Evolutionary conservation across 1,140 invertebrate species (phyloP).

Genomic region (Drosophila kurseongensis): DNA sequence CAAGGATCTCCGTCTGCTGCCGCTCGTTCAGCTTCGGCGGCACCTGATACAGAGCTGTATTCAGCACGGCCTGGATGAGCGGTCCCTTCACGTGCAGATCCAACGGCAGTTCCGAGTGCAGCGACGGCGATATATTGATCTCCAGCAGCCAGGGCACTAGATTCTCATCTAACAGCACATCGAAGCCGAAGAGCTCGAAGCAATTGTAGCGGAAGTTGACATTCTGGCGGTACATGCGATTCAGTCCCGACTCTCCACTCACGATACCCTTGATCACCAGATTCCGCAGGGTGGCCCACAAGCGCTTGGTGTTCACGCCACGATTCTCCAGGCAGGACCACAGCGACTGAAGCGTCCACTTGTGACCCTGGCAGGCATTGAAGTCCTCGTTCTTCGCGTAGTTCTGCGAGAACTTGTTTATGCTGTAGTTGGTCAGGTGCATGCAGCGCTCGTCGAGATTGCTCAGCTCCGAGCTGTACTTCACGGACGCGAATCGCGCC

Average conservation of each 20-base stretch:
- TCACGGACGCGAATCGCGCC: slow-evolving; percentile 96
- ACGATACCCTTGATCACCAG: slow-evolving; percentile 94
- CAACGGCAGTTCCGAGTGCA: slow-evolving; percentile 96
- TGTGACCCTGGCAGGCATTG: slow-evolving; percentile 93
- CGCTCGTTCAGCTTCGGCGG: slow-evolving; percentile 85
- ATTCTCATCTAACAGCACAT: slow-evolving; percentile 92
- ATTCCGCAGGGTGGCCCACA: slow-evolving; percentile 93
- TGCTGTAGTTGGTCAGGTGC: slow-evolving; percentile 99
- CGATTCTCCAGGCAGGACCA: slow-evolving; percentile 90
- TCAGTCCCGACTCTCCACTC: slow-evolving; percentile 90
- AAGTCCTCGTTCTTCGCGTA: slow-evolving; percentile 95
- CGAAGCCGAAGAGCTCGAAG: slow-evolving; percentile 93
- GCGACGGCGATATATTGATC: slow-evolving; percentile 97
- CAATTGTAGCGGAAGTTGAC: slow-evolving; percentile 90
- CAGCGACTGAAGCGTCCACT: slow-evolving; percentile 93
- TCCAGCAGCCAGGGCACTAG: slow-evolving; percentile 98
- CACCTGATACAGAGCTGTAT: slow-evolving; percentile 94
- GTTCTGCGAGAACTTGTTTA: slow-evolving; percentile 95
- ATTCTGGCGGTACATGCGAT: slow-evolving; percentile 89
- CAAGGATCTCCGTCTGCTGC: slow-evolving; percentile 84
- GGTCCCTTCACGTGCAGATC: slow-evolving; percentile 98
- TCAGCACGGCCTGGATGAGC: slow-evolving; percentile 94
- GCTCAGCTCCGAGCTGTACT: slow-evolving; percentile 92
- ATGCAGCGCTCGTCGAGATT: slow-evolving; percentile 95
- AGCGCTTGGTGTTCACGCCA: slow-evolving; percentile 90